Evolutionary conservation across 2,113 vertebrate genomes (phyloP), one percentile per base, ranked within the genome.

Genomic region (Eptesicus fuscus): DNA sequence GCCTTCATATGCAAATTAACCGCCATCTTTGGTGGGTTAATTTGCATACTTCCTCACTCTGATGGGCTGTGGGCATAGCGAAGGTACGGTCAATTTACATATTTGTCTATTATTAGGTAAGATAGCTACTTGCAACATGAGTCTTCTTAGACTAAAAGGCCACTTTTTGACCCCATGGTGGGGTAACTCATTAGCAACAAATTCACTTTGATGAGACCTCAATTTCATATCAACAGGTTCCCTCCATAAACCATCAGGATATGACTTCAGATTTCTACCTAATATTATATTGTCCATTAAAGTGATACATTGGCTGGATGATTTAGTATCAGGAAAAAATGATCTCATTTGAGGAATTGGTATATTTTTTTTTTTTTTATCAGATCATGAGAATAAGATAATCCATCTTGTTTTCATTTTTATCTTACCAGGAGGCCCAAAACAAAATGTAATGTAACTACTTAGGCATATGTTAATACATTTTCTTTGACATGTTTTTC

Each of bases 381-480:
- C 63, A 95, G 22, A 80, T 85, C 53, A 90, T 25, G 44, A 73
- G 47, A 93, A 94, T 89, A 91, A 88, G 32, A 79, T 83, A 53
- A 94, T 89, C 30, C 86, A 89, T 96, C 90, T 94, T 94, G 37
- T 84, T 96, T 95, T 61, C 53, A 91, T 93, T 96, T 96, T 91
- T 83, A 76, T 94, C 85, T 95, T 94, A 11, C 74, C 71, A 73
- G 22, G 59, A 83, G 76, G 44, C 37, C 70, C 53, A 49, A 40
- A 93, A 90, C 42, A 89, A 94, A 89, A 96, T 85, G 90, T 95
- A 96, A 90, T 91, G 32, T 91, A 80, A 69, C 63, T 37, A 67
- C 16, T 71, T 96, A 90, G 35, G 22, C 44, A 69, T 83, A 93
- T 71, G 32, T 30, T 94, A 88, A 87, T 89, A 47, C 51, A 86